phyloP scores from a whole-genome alignment of 2,113 vertebrate species.

The Nyctereutes procyonoides region DNA sequence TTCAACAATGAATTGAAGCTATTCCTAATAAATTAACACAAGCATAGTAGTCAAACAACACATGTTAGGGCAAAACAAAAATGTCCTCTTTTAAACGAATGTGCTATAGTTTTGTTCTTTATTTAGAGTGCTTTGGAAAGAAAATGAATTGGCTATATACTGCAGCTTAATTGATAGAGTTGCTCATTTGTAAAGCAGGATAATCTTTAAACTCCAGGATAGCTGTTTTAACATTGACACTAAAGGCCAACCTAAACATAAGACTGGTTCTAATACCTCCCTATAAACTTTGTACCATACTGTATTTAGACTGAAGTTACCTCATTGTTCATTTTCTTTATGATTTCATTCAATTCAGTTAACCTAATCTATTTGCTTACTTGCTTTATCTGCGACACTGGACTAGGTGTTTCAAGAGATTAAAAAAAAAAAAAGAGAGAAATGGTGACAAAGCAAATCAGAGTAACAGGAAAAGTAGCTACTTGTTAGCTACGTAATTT shows the following conservation, averaged over 20 bases:
- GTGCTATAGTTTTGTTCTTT: not conserved
- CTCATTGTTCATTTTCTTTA: not conserved
- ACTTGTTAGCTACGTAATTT: not conserved
- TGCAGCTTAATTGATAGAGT: not conserved
- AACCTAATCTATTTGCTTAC: not conserved
- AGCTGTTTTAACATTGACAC: not conserved
- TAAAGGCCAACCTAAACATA: not conserved
- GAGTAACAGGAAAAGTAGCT: not conserved
- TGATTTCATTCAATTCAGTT: not conserved
- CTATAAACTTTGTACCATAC: not conserved
- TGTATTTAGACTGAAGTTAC: not conserved
- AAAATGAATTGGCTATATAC: not conserved
- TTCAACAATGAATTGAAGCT: conserved; percentile 16
- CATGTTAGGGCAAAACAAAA: not conserved
- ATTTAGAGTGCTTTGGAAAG: not conserved
- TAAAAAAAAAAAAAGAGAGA: not conserved
- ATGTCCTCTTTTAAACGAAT: not conserved
- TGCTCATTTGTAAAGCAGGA: not conserved
- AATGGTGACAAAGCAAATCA: not conserved
- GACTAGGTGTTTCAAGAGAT: not conserved
- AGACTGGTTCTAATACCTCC: not conserved
- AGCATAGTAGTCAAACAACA: not conserved
- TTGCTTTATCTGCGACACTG: not conserved
- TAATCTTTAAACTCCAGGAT: not conserved
- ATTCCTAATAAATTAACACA: not conserved